phyloP scores from a whole-genome alignment of 2,113 vertebrate genomes.

The Periophthalmus modestus region DNA sequence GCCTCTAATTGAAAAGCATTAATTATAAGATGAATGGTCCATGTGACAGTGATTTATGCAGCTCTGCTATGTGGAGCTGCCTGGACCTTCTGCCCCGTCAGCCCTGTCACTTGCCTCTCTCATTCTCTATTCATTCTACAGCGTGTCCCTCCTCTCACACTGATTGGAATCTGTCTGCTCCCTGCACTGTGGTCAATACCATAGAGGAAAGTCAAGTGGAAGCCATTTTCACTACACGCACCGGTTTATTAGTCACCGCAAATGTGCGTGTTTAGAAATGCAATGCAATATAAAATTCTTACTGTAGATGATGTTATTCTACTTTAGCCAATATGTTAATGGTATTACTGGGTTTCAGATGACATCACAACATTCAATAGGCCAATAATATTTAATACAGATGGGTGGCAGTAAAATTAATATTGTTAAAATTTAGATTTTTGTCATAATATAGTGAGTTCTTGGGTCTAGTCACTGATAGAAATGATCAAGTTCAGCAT shows the following conservation, averaged over 20 bases:
- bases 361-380: too few relatives aligned
- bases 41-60: slow-evolving; percentile 64
- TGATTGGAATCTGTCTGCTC: slow-evolving; percentile 26
- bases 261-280: background rate
- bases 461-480: too few relatives aligned
- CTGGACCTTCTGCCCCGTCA: slow-evolving; percentile 51
- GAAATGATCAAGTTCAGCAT: too few relatives aligned
- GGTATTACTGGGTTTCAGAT: too few relatives aligned
- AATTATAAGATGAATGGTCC: slow-evolving; percentile 58
- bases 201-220: slow-evolving; percentile 11
- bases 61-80: slow-evolving; percentile 36
- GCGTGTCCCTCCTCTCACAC: slow-evolving; percentile 32
- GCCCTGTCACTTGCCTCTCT: slow-evolving; percentile 54
- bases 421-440: too few relatives aligned
- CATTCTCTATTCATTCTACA: slow-evolving; percentile 43
- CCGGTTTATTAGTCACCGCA: background rate
- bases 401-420: too few relatives aligned
- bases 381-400: too few relatives aligned
- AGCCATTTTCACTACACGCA: background rate
- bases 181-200: slow-evolving; percentile 17
- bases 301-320: background rate
- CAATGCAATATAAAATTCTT: background rate
- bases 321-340: too few relatives aligned
- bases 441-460: too few relatives aligned
- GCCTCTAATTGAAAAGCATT: slow-evolving; percentile 66